phyloP scores from a whole-genome alignment of 2,113 vertebrate species.

The Herpailurus yagouaroundi region DNA sequence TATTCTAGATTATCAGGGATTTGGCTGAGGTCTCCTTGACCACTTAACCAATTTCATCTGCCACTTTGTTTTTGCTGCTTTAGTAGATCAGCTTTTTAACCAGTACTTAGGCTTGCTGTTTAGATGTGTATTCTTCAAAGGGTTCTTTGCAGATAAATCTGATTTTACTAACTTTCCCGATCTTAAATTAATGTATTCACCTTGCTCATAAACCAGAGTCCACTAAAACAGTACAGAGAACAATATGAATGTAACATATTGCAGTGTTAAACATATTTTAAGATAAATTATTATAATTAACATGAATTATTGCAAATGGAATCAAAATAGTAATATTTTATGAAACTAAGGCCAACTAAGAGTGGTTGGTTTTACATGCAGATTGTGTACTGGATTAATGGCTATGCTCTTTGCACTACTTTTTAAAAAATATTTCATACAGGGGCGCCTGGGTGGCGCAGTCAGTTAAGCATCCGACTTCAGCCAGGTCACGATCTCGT shows the following conservation, averaged over 20 bases:
- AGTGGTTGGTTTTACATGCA: neutral
- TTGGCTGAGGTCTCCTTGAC: neutral
- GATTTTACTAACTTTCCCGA: neutral
- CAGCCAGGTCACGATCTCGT: too few species aligned
- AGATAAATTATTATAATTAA: neutral
- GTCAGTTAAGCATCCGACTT: too few species aligned
- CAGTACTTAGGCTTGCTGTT: neutral
- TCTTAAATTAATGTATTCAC: neutral
- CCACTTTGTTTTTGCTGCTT: constrained; percentile 3
- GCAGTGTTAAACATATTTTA: neutral
- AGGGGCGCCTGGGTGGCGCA: too few species aligned
- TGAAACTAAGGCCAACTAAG: neutral
- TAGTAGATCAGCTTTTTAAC: neutral
- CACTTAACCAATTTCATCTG: neutral
- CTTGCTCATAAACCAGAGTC: neutral
- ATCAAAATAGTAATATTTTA: neutral
- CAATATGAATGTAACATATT: neutral
- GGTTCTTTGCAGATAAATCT: neutral
- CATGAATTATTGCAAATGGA: neutral
- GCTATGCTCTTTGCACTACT: neutral
- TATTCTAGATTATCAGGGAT: neutral
- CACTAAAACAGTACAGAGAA: neutral
- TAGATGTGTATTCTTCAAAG: neutral
- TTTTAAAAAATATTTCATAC: neutral
- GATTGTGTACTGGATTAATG: neutral